Evolutionary conservation across 1,140 invertebrate genomes (phyloP), one percentile per base, ranked within the genome.

Genomic region (Harlomillsia oculata): DNA sequence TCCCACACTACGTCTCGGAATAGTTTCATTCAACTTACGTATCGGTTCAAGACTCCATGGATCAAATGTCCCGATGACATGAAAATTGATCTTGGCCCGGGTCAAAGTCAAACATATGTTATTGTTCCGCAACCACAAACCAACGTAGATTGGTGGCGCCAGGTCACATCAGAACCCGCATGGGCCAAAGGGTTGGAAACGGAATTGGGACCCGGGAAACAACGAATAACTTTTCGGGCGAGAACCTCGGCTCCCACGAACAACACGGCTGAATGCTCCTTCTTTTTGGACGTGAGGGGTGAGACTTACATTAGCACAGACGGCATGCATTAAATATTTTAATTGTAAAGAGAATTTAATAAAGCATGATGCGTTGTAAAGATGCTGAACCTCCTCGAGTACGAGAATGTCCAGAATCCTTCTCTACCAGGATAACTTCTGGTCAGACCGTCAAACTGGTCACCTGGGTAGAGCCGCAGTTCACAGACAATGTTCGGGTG

Each of bases 391-490:
- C 72, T 21, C 81, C 81, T 11, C 69, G 68, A 49, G 75, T 82
- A 18, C 67, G 68, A 16, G 75, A 73, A 53, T 85, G 83, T 67
- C 82, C 83, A 0, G 69, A 74, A 40, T 80, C 82, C 2, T 78
- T 83, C 60, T 75, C 78, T 41, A 77, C 80, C 5, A 64, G 72
- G 18, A 64, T 84, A 30, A 71, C 69, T 39, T 70, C 71, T 18
- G 75, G 78, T 11, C 76, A 81, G 66, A 69, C 67, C 2, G 73
- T 74, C 36, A 73, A 76, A 23, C 68, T 72, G 3, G 76, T 85
- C 20, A 75, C 74, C 41, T 85, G 83, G 83, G 74, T 77, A 49
- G 82, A 85, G 64, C 83, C 83, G 1, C 67, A 72, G 11, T 84
- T 85, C 62, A 72, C 70, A 20, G 82, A 84, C 67, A 82, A 82